phyloP scores from a whole-genome alignment of 2,888 invertebrate genomes.

The Macaria liturata region DNA sequence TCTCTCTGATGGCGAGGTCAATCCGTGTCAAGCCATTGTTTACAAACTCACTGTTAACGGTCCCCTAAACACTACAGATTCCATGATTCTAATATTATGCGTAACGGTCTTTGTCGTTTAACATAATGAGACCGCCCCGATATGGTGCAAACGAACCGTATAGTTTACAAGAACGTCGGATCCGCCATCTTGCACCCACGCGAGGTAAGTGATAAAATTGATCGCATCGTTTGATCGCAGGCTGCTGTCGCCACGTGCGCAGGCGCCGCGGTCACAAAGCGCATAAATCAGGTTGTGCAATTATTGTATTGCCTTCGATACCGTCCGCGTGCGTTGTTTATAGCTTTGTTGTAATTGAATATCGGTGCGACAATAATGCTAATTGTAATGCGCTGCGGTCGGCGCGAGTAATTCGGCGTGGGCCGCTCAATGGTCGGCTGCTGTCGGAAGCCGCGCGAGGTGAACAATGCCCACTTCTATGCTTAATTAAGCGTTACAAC shows the following conservation, averaged over 20 bases:
- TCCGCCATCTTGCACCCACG: constrained; percentile 50
- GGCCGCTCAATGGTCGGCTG: constrained; percentile 56
- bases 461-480: constrained; percentile 44
- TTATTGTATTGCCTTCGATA: constrained; percentile 46
- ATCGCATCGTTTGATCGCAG: constrained; percentile 42
- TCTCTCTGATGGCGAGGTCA: constrained; percentile 38
- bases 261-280: constrained; percentile 39
- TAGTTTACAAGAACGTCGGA: constrained; percentile 44
- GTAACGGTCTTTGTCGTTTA: constrained; percentile 58
- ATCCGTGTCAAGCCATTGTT: constrained; percentile 45
- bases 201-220: constrained; percentile 39
- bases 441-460: constrained; percentile 58
- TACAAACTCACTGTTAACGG: constrained; percentile 50
- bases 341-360: constrained; percentile 48
- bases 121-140: constrained; percentile 46
- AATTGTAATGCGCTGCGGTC: constrained; percentile 62
- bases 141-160: constrained; percentile 33
- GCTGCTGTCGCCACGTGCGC: constrained; percentile 43
- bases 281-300: constrained; percentile 63
- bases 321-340: constrained; percentile 34
- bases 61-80: constrained; percentile 48
- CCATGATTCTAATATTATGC: constrained; percentile 55
- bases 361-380: constrained; percentile 46
- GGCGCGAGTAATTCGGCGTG: constrained; percentile 62
- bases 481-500: constrained; percentile 44